phyloP scores from a whole-genome alignment of 37 sponge, comb jelly and placozoan genomes.

The Hexactinellida sp. region DNA sequence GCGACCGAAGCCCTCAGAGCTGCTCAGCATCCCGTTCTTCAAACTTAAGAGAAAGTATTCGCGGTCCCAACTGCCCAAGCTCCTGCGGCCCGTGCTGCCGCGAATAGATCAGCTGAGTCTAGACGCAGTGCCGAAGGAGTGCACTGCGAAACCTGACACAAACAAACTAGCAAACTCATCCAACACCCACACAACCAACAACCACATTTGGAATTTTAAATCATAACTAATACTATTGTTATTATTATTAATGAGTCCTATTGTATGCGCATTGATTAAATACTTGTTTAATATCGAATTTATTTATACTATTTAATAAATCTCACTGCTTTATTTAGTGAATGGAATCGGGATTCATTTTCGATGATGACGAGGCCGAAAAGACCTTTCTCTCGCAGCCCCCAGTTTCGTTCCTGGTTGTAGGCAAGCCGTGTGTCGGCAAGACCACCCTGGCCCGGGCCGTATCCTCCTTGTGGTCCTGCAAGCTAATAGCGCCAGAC shows the following conservation, averaged over 20 bases:
- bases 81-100: neutral
- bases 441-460: slow-evolving; percentile 52
- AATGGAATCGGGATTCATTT: neutral
- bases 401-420: slow-evolving; percentile 20
- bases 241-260: neutral
- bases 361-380: neutral
- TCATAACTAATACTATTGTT: neutral
- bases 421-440: slow-evolving; percentile 79
- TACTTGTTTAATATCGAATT: neutral
- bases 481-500: neutral
- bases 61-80: neutral
- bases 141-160: neutral
- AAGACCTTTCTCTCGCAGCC: neutral
- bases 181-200: neutral
- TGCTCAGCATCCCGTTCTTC: neutral
- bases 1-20: neutral
- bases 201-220: neutral
- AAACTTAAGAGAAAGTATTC: slow-evolving; percentile 4
- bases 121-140: neutral
- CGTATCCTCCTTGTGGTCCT: neutral
- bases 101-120: neutral
- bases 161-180: neutral
- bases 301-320: neutral
- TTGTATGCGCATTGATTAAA: neutral
- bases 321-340: neutral